A percentile compares a stretch with the other conserved stretches of the same genome.
Conservation (phyloP, 2,113 vertebrate genomes). For the Nymphicus hollandicus region DNA sequence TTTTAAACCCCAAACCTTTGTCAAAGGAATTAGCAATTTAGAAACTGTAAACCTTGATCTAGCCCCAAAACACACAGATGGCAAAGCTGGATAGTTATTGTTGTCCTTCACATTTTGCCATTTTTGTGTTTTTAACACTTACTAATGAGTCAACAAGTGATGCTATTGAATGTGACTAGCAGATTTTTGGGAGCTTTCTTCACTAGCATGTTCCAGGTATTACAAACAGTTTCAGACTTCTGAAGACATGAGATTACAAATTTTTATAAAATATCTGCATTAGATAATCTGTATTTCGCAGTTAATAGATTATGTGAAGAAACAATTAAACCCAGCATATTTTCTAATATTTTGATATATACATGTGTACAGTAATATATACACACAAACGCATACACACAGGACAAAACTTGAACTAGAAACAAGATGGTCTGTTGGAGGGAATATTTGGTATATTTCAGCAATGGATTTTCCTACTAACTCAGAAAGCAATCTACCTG, state of each 20-base stretch:
- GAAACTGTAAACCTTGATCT: constrained; percentile 4
- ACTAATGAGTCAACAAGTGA: neutral
- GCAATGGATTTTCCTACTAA: neutral
- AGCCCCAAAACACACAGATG: constrained; percentile 5
- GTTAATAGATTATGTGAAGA: neutral
- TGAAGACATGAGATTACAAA: neutral
- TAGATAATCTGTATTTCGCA: neutral
- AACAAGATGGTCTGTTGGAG: neutral
- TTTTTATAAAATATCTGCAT: neutral
- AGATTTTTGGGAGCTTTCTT: neutral
- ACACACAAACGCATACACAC: neutral
- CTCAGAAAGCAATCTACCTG: neutral
- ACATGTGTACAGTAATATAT: neutral
- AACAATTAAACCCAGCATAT: neutral
- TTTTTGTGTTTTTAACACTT: neutral
- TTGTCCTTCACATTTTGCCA: constrained; percentile 15
- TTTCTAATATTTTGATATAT: neutral
- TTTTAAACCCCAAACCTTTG: neutral
- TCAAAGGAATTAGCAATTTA: constrained; percentile 9
- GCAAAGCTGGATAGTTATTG: neutral
- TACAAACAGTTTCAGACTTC: neutral
- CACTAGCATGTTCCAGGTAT: neutral
- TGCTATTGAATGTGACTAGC: neutral
- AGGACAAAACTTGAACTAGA: neutral
- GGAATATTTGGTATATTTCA: neutral